Percentiles rank a stretch among this genome's conserved stretches.
Evolutionary conservation across 2,797 vertebrate genomes (phyloP).

Genomic region (Chloroceryle amazona): DNA sequence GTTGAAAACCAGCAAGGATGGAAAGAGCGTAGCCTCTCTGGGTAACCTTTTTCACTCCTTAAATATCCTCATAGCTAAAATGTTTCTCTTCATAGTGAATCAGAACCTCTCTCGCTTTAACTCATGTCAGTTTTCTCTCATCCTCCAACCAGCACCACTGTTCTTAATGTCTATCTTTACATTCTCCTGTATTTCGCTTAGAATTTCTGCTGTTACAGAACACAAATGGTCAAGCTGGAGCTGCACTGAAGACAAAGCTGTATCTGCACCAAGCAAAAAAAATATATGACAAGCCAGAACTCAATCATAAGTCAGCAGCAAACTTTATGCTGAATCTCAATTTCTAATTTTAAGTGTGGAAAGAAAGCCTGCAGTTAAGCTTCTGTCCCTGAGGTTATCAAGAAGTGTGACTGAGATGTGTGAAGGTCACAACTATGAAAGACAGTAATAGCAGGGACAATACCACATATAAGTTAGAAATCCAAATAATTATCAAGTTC

Average conservation of each 20-base stretch:
- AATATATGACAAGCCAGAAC: no score
- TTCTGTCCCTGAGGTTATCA: background rate
- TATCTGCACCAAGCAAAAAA: background rate
- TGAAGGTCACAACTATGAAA: conserved; percentile 16
- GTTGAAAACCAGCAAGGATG: background rate
- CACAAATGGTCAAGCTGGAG: background rate
- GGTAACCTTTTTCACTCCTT: background rate
- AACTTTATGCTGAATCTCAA: background rate
- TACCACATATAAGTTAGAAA: background rate
- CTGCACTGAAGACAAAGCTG: background rate
- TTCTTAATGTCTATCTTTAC: background rate
- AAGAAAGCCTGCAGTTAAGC: background rate
- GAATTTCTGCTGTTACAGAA: background rate
- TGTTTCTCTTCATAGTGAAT: accelerated
- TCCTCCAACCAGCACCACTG: background rate
- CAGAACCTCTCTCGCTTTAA: background rate
- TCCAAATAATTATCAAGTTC: background rate
- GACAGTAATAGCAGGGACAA: background rate
- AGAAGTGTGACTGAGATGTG: conserved; percentile 8
- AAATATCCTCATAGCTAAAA: background rate
- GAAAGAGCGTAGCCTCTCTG: background rate
- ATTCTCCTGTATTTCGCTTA: background rate
- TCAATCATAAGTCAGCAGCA: background rate
- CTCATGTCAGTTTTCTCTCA: background rate
- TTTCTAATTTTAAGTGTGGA: background rate